Evolutionary conservation across 2,888 invertebrate genomes (phyloP), one percentile per base, ranked within the genome.

Genomic region (Cantharis rufa): DNA sequence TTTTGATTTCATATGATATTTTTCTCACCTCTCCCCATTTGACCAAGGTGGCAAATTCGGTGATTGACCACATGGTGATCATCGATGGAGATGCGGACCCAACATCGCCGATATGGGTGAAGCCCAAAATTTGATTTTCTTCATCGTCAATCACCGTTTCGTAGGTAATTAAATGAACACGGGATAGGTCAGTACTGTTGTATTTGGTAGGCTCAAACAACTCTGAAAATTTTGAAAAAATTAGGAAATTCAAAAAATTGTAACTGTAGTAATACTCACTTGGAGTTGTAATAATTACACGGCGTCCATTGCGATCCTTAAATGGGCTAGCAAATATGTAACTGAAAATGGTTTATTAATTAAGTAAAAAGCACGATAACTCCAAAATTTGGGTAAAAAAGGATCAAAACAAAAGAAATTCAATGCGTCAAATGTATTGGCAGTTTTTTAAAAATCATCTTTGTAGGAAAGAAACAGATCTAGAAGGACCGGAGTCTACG

Each of bases 111-210:
- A 95, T 90, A 86, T 95, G 95, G 5, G 91, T 91, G 80, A 94
- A 90, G 0, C 96, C 95, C 74, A 93, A 89, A 74, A 95, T 91
- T 86, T 96, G 96, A 83, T 93, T 93, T 80, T 92, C 90, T 78
- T 94, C 93, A 83, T 95, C 94, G 81, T 94, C 93, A 85, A 95
- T 86, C 71, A 95, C 88, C 16, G 93, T 91, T 88, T 96, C 95
- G 85, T 94, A 94, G 1, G 94, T 92, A 66, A 95, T 86, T 72
- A 91, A 88, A 84, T 94, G 94, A 0, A 91, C 92, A 74, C 92
- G 91, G 70, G 93, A 92, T 90, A 95, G 92, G 83, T 95, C 94
- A 83, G 90, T 90, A 81, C 93, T 92, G 10, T 89, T 91, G 86
- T 90, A 93, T 81, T 91, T 90, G 73, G 89, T 89, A 1, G 94